These are phyloP conservation scores for Colaptes auratus DNA, from an alignment of 2,113 vertebrate species.

Conservation along the genomic window DNA sequence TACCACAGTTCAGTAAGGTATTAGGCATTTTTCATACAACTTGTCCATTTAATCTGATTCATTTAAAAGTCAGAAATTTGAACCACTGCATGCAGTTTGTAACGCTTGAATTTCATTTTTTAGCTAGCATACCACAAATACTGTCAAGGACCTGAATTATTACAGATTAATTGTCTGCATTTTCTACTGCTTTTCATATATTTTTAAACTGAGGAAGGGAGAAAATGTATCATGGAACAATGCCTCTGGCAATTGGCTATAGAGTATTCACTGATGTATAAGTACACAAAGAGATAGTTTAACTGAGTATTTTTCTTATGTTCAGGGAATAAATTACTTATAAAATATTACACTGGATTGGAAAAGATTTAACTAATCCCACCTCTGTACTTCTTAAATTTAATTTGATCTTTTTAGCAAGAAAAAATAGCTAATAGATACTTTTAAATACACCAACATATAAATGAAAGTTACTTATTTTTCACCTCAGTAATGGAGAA, in stretches of 20 bases:
- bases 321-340: not conserved
- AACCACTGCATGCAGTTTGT: not conserved
- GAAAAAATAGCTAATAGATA: no score
- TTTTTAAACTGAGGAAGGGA: conserved; percentile 3
- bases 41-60: conserved; percentile 34
- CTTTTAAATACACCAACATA: no score
- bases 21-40: conserved; percentile 11
- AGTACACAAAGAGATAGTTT: not conserved
- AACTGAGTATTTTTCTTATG: not conserved
- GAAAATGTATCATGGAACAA: not conserved
- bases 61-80: conserved; percentile 30
- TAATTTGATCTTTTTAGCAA: not conserved
- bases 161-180: not conserved
- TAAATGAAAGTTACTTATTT: no score
- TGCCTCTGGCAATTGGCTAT: not conserved
- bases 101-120: conserved; percentile 1
- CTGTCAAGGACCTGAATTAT: not conserved
- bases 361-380: not conserved
- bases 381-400: not conserved
- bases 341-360: not conserved
- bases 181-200: not conserved
- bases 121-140: not conserved
- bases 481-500: not conserved
- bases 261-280: not conserved
- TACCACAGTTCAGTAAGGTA: not conserved